These are phyloP conservation scores for Halictus quadricinctus DNA, from an alignment of 2,888 invertebrate genomes.

Conservation along the genomic window DNA sequence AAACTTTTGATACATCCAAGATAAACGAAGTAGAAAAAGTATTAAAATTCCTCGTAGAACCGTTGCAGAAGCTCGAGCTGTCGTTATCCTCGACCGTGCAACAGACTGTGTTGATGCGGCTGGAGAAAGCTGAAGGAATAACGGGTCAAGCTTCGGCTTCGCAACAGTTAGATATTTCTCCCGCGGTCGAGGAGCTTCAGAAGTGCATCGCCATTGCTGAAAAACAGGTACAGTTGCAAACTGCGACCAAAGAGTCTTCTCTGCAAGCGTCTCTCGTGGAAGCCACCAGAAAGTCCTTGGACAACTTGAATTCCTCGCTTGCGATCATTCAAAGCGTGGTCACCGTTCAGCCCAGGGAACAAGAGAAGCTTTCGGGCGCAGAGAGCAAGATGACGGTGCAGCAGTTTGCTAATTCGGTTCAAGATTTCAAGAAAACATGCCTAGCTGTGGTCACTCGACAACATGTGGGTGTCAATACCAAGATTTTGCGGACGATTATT, in stretches of 20 bases:
- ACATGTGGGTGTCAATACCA: slow-evolving; percentile 23
- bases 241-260: slow-evolving; percentile 33
- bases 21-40: slow-evolving; percentile 9
- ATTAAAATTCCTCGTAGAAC: slow-evolving; percentile 54
- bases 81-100: slow-evolving; percentile 47
- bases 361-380: slow-evolving; percentile 38
- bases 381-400: slow-evolving; percentile 72
- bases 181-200: slow-evolving; percentile 70
- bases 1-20: slow-evolving; percentile 33
- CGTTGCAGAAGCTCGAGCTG: slow-evolving; percentile 58
- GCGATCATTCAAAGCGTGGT: slow-evolving; percentile 42
- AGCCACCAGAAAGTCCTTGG: slow-evolving; percentile 47
- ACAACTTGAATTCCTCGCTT: slow-evolving; percentile 47
- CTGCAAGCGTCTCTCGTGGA: background rate
- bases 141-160: slow-evolving; percentile 17
- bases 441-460: slow-evolving; percentile 17
- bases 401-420: slow-evolving; percentile 77
- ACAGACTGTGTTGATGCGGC: slow-evolving; percentile 25
- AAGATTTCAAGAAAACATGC: slow-evolving; percentile 50
- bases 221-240: slow-evolving; percentile 67
- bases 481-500: slow-evolving; percentile 54
- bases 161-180: slow-evolving; percentile 38
- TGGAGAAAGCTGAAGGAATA: slow-evolving; percentile 64
- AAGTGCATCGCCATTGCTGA: slow-evolving; percentile 71
- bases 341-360: background rate